Percentiles rank a stretch among this genome's conserved stretches.
phyloP scores from a whole-genome alignment of 2,888 invertebrate genomes.

The Arrhopalites spinosus region DNA sequence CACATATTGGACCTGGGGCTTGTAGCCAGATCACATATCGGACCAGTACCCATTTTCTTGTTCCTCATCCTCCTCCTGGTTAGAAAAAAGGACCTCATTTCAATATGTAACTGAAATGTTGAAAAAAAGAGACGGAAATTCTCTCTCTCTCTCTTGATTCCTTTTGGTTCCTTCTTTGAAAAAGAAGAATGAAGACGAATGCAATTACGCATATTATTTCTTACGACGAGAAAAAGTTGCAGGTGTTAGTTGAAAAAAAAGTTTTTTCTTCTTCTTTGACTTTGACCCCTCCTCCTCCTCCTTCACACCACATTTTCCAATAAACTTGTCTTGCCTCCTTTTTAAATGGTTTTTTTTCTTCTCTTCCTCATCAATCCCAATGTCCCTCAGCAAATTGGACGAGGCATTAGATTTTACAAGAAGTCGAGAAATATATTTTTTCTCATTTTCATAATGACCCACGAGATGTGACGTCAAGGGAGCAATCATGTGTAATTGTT shows the following conservation, averaged over 20 bases:
- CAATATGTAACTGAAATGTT: too few relatives aligned
- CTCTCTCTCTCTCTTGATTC: too few relatives aligned
- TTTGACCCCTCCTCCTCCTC: too few relatives aligned
- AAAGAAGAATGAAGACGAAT: constrained; percentile 9
- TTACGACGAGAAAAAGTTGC: neutral
- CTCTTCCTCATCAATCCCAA: constrained; percentile 4
- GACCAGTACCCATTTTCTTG: too few relatives aligned
- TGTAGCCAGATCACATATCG: too few relatives aligned
- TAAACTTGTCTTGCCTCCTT: constrained; percentile 34
- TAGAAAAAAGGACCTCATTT: too few relatives aligned
- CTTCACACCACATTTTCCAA: constrained; percentile 25
- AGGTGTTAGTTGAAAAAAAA: constrained; percentile 20
- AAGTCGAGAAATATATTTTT: neutral
- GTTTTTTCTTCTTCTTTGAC: neutral
- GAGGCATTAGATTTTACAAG: neutral
- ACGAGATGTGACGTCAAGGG: neutral
- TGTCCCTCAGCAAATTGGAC: constrained; percentile 23
- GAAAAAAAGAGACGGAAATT: too few relatives aligned
- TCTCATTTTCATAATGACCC: neutral
- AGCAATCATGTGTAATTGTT: constrained; percentile 4
- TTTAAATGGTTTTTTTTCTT: constrained; percentile 22
- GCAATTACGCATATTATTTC: constrained; percentile 21
- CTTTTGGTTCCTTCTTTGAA: too few relatives aligned
- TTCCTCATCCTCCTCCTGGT: too few relatives aligned
- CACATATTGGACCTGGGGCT: too few relatives aligned